Evolutionary conservation across 2,797 vertebrate species (phyloP), one percentile per base, ranked within the genome.

Genomic region (Myotis findleyi): DNA sequence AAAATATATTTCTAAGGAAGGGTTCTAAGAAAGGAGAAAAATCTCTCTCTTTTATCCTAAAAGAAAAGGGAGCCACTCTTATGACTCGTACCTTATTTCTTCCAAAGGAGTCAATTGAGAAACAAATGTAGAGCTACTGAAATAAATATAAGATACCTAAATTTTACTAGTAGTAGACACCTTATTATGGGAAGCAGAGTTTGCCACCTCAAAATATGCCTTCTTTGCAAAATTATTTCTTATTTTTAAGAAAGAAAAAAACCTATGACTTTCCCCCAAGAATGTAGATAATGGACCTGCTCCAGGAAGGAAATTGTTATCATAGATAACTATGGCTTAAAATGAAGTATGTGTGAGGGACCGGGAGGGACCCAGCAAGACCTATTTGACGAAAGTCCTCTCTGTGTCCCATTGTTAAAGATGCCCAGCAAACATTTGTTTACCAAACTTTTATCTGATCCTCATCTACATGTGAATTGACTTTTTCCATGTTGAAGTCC

Each of bases 1-100:
- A 89, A 96, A 88, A 76, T 90, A 16, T 44, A 69, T 88, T 84
- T 91, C 20, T 81, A 93, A 62, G 21, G 20, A 87, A 87, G 20
- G 30, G 8, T 80, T 41, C 38, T 89, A n/a, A 71, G 64, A 79
- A 87, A 33, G 11, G 18, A 89, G 44, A 86, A 93, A 90, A 79
- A 51, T 30, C 27, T 66, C 7, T 62, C 25, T 49, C 30, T 88
- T 66, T 20, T 11, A 44, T 76, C 27, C 4, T 89, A 85, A 81
- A 17, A 87, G 10, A 71, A 17, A 27, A 30, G 59, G 59, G 38
- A 85, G 66, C 5, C n/a, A 79, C 1, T n/a, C 21, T 8, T 38
- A 33, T 12, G 23, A 51, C 5, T 55, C 10, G 75, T 75, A 7
- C 4, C 6, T 88, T 66, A 41, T 62, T 72, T 55, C 75, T 57